Evolutionary conservation across 2,888 invertebrate species (phyloP), one percentile per base, ranked within the genome.

Genomic region (Gortyna flavago): DNA sequence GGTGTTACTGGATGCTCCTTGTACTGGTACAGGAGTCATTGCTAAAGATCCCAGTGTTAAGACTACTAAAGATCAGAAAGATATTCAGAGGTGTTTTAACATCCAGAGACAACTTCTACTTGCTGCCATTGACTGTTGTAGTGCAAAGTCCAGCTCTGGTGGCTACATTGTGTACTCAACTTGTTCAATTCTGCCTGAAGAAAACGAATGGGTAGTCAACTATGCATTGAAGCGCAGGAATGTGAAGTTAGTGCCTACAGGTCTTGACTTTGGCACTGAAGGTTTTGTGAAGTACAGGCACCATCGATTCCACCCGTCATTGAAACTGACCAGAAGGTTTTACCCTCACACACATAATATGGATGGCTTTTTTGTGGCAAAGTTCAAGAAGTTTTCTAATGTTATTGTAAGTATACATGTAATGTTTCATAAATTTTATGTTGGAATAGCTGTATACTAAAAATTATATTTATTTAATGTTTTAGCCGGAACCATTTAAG

Each of bases 281-380:
- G 99, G 99, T 29, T 99, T 99, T 93, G 97, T 98, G 0, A 99
- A 98, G 95, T 99, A 98, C 91, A 97, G 98, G 72, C 98, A 98
- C 85, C 97, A 97, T 89, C 97, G 99, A 88, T 99, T 99, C 96
- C 99, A 99, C 94, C 99, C 99, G 0, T 98, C 98, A 21, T 95
- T 99, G 94, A 99, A 98, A 91, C 94, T 99, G 78, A 98, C 99
- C 0, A 97, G 98, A 92, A 97, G 99, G 72, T 99, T 99, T 96
- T 99, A 99, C 95, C 99, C 99, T 0, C 99, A 99, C 93, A 98
- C 98, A 6, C 99, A 99, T 93, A 99, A 99, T 93, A 99, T 99
- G 98, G 99, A 99, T 95, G 99, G 99, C 7, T 99, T 99, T 95
- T 99, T 98, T 96, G 99, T 99, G 2, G 99, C 99, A 0, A 99